These are phyloP conservation scores for Epirrhoe tristata DNA, from an alignment of 2,888 invertebrate species.

Conservation along the genomic window DNA sequence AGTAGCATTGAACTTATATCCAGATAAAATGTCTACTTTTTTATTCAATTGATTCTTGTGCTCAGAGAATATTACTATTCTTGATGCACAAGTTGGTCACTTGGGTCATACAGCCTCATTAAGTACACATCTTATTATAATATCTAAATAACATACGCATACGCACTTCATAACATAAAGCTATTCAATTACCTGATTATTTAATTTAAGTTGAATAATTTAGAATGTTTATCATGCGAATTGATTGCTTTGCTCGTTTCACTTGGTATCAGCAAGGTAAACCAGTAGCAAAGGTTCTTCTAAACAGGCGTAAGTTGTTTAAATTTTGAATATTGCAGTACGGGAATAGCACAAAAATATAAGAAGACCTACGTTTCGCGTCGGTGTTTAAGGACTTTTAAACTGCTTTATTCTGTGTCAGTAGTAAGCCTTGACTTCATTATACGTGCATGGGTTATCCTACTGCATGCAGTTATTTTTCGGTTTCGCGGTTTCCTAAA, in stretches of 20 bases:
- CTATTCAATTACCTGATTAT: neutral
- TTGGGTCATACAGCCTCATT: no score
- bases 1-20: no score
- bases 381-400: constrained; percentile 1
- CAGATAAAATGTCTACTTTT: no score
- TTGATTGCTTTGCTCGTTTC: constrained; percentile 18
- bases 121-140: no score
- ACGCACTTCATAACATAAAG: no score
- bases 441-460: constrained; percentile 14
- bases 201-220: neutral
- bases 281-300: constrained; percentile 17
- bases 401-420: neutral
- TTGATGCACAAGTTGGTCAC: no score
- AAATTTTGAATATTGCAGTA: neutral
- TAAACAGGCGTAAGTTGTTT: constrained; percentile 2
- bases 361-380: neutral
- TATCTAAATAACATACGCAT: no score
- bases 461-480: neutral
- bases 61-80: no score
- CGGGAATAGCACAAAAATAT: neutral
- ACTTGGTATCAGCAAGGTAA: constrained; percentile 26
- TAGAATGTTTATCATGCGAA: neutral
- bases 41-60: no score
- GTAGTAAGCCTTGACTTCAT: constrained; percentile 54
- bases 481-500: neutral